Evolutionary conservation across 2,888 invertebrate species (phyloP), one percentile per base, ranked within the genome.

Genomic region (Crepidodera aurea): DNA sequence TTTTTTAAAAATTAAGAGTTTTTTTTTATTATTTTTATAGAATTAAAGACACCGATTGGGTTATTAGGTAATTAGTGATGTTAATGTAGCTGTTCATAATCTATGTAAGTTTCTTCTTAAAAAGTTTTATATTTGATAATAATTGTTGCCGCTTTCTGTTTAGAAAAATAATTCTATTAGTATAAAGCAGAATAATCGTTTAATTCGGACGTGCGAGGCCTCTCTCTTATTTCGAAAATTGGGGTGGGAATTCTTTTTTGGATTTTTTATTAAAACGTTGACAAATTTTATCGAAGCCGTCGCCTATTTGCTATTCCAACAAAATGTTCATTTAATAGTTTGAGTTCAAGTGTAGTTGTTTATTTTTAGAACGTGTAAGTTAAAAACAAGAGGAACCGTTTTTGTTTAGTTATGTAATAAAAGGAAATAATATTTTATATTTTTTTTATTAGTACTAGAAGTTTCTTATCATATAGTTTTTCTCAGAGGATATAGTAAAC

Each of bases 1-100:
- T 75, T 71, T 77, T 75, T 74, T 78, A 74, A 71, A n/a, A 71
- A 68, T 68, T 69, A 74, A 76, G 74, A 71, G 67, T 77, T 77
- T 72, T 71, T n/a, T n/a, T 71, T 73, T 65, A 62, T 73, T 73
- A 67, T 67, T 74, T 73, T 68, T 71, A 69, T 72, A 71, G 68
- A 60, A 39, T 71, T 71, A 74, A 71, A 66, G n/a, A 68, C 64
- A 67, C 65, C 66, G 51, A 60, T 73, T 67, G 68, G 66, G 67
- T 71, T 66, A 51, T 56, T 63, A 66, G 61, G 53, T 60, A 66
- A 69, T 66, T 60, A 64, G 51, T 62, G 59, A 67, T 62, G 63
- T 55, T 65, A 58, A 64, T 51, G 62, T 64, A 66, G 62, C 51
- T 64, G 65, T 60, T 61, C 55, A 58, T 67, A 60, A 54, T 62